These are phyloP conservation scores for Chaetodon trifasciatus DNA, from an alignment of 2,797 vertebrate genomes.

Conservation along the genomic window DNA sequence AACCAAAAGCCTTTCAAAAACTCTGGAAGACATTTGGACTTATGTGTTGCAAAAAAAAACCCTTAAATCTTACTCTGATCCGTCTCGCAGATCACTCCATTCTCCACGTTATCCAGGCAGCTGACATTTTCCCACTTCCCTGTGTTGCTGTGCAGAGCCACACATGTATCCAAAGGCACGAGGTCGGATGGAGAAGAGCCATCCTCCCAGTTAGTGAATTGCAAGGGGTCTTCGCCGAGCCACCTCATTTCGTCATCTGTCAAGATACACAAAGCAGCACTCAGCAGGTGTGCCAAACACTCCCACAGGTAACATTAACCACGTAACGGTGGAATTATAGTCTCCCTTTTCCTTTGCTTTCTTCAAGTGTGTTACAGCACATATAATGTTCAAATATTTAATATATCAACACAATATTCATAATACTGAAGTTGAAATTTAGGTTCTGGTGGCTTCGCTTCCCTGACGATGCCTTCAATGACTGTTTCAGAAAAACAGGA, in stretches of 20 bases:
- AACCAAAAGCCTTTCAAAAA: neutral
- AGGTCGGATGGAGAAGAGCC: conserved; percentile 65
- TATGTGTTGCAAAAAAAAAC: neutral
- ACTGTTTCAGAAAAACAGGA: conserved; percentile 42
- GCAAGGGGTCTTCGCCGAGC: conserved; percentile 82
- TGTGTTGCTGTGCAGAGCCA: conserved; percentile 83
- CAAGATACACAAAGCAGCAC: conserved; percentile 28
- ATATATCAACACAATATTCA: neutral
- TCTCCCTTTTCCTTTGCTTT: neutral
- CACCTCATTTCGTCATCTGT: conserved; percentile 88
- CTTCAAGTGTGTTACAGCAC: neutral
- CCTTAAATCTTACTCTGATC: conserved; percentile 79
- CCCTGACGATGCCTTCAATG: neutral
- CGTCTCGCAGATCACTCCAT: conserved; percentile 88
- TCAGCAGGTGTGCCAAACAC: neutral
- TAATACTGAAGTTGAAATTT: conserved; percentile 14
- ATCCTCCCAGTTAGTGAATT: conserved; percentile 88
- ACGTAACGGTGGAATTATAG: neutral
- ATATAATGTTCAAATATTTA: neutral
- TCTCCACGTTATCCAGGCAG: conserved; percentile 83
- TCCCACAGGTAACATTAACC: neutral
- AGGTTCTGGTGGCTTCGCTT: conserved; percentile 2
- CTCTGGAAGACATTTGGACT: neutral
- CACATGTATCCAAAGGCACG: conserved; percentile 84
- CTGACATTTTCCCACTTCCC: conserved; percentile 89